Percentiles rank a stretch among this genome's conserved stretches.
Evolutionary conservation across 37 sponge, comb jelly and placozoan genomes (phyloP).

Genomic region (Oopsacas minuta): DNA sequence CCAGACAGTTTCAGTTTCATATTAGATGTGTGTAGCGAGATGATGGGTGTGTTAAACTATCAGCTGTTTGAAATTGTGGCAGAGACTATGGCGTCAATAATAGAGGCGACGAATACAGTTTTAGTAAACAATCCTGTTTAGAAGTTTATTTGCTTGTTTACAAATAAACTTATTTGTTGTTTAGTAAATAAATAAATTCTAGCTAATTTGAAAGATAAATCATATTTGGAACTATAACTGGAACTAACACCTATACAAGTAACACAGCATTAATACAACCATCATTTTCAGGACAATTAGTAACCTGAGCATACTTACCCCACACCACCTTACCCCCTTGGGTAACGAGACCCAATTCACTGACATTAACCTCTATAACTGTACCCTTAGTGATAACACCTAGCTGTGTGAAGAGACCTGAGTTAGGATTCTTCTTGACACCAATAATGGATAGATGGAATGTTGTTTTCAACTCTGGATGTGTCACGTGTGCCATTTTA

Average conservation of each 20-base stretch:
- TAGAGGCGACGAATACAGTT: not conserved
- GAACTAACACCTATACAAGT: slow-evolving; percentile 46
- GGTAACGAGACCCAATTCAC: slow-evolving; percentile 95
- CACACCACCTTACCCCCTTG: slow-evolving; percentile 97
- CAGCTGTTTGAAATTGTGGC: not conserved
- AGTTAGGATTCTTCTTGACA: slow-evolving; percentile 98
- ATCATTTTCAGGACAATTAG: slow-evolving; percentile 98
- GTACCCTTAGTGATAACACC: slow-evolving; percentile 99
- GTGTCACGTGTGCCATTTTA: slow-evolving; percentile 99
- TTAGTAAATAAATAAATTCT: too few species aligned
- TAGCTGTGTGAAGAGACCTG: slow-evolving; percentile 83
- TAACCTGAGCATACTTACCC: slow-evolving; percentile 99
- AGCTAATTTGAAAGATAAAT: too few species aligned
- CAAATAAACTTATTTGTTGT: not conserved
- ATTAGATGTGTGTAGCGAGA: not conserved
- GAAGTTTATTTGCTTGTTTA: not conserved
- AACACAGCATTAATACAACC: slow-evolving; percentile 99
- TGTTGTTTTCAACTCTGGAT: slow-evolving; percentile 97
- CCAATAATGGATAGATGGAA: slow-evolving; percentile 94
- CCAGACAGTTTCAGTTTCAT: not conserved
- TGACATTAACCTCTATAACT: slow-evolving; percentile 95
- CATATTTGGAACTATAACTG: too few species aligned
- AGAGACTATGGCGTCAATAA: not conserved
- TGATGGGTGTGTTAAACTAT: not conserved
- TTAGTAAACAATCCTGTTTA: not conserved